Base-by-base conservation (phyloP, 2,113 vertebrate species). In the Oreotrochilus melanogaster region DNA sequence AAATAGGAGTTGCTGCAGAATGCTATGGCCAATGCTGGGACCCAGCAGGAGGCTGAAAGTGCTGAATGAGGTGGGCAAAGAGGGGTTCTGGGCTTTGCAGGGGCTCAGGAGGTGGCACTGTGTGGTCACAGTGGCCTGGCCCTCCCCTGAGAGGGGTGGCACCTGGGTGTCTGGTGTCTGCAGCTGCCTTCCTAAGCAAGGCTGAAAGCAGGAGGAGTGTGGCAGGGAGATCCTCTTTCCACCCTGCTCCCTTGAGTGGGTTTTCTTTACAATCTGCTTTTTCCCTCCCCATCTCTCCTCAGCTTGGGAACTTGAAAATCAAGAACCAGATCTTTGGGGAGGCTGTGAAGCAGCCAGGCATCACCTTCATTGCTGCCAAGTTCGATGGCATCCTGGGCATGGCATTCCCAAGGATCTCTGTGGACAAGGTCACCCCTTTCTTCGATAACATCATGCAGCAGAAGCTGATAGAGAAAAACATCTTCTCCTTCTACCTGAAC, bases 401-500 rank as follows among this genome's bases (percentile, higher is more conserved):
- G 99, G 99, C 97, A 2, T 99, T 97, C 87, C 99, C 98, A 0
- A 90, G 18, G 67, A 99, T 99, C 96, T 98, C 99, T 0, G 99
- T 99, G 66, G 97, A 99, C 16, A 94, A 97, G 1, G 99, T 98
- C 53, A 18, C 70, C 3, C 99, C 99, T 1, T 98, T 99, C 75
- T 99, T 99, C 1, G 99, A 99, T 92, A 99, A 99, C 85, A 90
- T 99, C 87, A 99, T 99, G 98, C 5, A 54, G 14, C 99, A 99
- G 97, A 98, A 98, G 97, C 98, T 99, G 96, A 92, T 99, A 17
- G 98, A 99, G 0, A 95, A 98, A 87, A 99, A 99, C 13, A 3
- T 99, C 1, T 99, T 99, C 97, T 99, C 99, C 83, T 99, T 99
- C 98, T 99, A 99, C 97, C 98, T 99, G 37, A 99, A 99, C 98